A percentile compares a stretch with the other conserved stretches of the same genome.
Conservation (phyloP, 2,113 vertebrate genomes). For the Megaptera novaeangliae region DNA sequence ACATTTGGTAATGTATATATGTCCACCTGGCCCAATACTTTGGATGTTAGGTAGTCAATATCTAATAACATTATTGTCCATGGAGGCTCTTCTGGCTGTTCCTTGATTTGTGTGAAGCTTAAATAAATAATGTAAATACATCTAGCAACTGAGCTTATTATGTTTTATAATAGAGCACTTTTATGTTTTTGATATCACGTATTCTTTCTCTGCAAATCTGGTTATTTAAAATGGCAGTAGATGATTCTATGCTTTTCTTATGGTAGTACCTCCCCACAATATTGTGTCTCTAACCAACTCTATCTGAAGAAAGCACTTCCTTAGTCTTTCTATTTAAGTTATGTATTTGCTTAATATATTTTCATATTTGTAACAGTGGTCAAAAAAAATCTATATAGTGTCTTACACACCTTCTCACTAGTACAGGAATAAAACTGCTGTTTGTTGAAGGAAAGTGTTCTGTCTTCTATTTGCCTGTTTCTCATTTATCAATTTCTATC, state of each 20-base stretch:
- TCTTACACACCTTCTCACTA: conserved; percentile 65
- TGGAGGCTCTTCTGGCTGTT: neutral
- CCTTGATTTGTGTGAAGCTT: conserved; percentile 59
- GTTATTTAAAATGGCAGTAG: conserved; percentile 65
- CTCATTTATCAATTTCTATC: conserved; percentile 60
- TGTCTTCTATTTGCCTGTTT: conserved; percentile 55
- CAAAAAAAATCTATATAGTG: conserved; percentile 60
- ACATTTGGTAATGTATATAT: too few species aligned
- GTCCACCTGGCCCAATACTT: neutral
- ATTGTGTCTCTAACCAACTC: conserved; percentile 68
- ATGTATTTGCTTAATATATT: conserved; percentile 78
- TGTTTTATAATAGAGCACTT: conserved; percentile 64
- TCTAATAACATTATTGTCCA: neutral
- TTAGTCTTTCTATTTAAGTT: conserved; percentile 75
- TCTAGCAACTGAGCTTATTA: conserved; percentile 36
- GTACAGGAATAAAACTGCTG: conserved; percentile 77
- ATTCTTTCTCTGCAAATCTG: conserved; percentile 48
- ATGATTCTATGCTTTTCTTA: conserved; percentile 51
- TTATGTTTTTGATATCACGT: conserved; percentile 48
- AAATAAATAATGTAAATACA: conserved; percentile 56
- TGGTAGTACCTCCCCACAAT: conserved; percentile 20
- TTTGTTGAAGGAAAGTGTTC: conserved; percentile 37
- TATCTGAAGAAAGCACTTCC: conserved; percentile 57
- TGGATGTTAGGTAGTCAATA: neutral
- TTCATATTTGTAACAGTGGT: conserved; percentile 75